Conservation (phyloP, 2,888 invertebrate species). For the Acrobasis suavella region DNA sequence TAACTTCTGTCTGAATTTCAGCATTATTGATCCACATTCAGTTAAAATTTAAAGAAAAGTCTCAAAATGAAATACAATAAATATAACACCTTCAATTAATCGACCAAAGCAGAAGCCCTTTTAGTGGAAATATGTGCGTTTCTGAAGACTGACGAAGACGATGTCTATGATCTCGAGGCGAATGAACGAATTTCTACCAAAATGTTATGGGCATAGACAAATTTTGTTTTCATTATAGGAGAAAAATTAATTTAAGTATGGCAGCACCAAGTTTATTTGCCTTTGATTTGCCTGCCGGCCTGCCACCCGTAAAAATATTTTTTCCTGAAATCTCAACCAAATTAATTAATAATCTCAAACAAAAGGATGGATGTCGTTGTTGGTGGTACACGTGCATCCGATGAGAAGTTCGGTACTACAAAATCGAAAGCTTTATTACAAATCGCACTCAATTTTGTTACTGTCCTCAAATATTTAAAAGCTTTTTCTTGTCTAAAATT, state of each 20-base stretch:
- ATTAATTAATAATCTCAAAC: no score
- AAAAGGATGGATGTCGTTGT: no score
- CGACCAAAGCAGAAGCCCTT: constrained; percentile 54
- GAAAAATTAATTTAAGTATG: not conserved
- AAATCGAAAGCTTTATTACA: no score
- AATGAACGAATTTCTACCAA: constrained; percentile 19
- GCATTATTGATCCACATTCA: constrained; percentile 56
- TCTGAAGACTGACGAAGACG: constrained; percentile 22
- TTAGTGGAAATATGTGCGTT: constrained; percentile 30
- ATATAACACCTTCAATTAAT: constrained; percentile 50
- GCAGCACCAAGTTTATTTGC: not conserved
- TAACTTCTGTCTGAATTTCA: constrained; percentile 40
- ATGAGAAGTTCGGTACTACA: no score
- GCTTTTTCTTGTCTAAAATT: no score
- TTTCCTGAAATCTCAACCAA: no score
- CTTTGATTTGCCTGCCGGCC: no score
- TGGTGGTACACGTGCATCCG: no score
- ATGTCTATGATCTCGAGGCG: constrained; percentile 28
- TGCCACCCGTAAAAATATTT: not conserved
- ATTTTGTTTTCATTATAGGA: not conserved
- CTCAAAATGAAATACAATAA: constrained; percentile 49
- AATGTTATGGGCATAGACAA: constrained; percentile 14
- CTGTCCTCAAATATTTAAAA: no score
- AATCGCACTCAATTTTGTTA: no score
- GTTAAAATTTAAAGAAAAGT: constrained; percentile 50